These are phyloP conservation scores for silkworm (Bombyx mori) DNA, from an alignment of 1,140 invertebrate genomes.

Conservation along the genomic window ASM3026992v2 NC_085131.1:13173501-13174000, in stretches of 20 bases:
- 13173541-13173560: constrained; percentile 51
- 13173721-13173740: constrained; percentile 90
- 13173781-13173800: no score
- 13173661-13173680: constrained; percentile 94
- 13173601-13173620: constrained; percentile 91
- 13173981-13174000: constrained; percentile 88
- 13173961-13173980: constrained; percentile 91
- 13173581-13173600: constrained; percentile 92
- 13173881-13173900: no score
- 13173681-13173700: constrained; percentile 85
- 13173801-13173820: no score
- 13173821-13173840: no score
- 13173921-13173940: constrained; percentile 10
- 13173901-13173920: no score
- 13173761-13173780: no score
- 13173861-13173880: no score
- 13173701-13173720: constrained; percentile 87
- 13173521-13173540: no score
- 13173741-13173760: constrained; percentile 86
- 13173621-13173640: constrained; percentile 90
- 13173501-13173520: no score
- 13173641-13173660: constrained; percentile 84
- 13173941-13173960: constrained; percentile 88
- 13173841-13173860: no score
- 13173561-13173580: constrained; percentile 95